Percentiles rank a stretch among this genome's conserved stretches.
phyloP scores from a whole-genome alignment of 2,797 vertebrate genomes.

The Chromobotia macracanthus region DNA sequence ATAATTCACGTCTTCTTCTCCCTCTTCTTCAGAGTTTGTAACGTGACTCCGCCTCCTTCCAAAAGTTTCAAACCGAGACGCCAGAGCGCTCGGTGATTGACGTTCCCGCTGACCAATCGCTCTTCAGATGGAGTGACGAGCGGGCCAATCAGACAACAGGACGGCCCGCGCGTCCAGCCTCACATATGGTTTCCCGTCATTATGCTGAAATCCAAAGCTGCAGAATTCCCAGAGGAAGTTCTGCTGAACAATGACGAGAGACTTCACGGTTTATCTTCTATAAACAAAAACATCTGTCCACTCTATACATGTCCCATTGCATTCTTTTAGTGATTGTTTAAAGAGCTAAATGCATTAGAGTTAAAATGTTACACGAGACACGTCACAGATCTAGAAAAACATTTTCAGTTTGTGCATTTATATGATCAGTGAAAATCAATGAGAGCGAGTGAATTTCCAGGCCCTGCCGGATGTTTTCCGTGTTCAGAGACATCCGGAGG shows the following conservation, averaged over 20 bases:
- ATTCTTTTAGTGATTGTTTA: no score
- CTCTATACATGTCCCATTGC: no score
- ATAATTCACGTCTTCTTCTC: slow-evolving; percentile 79
- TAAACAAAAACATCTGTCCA: slow-evolving; percentile 48
- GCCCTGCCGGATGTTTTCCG: no score
- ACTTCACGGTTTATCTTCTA: slow-evolving; percentile 45
- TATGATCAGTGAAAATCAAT: no score
- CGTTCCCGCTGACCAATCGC: slow-evolving; percentile 70
- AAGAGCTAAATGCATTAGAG: no score
- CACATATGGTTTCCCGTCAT: slow-evolving; percentile 75
- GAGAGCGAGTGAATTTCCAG: no score
- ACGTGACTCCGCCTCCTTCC: slow-evolving; percentile 72
- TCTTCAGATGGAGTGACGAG: slow-evolving; percentile 12
- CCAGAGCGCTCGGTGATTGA: slow-evolving; percentile 69
- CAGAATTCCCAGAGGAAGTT: slow-evolving; percentile 77
- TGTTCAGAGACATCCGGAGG: no score
- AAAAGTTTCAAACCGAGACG: slow-evolving; percentile 82
- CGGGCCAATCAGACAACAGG: slow-evolving; percentile 64
- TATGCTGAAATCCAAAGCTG: slow-evolving; percentile 69
- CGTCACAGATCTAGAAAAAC: no score
- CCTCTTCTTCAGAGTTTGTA: slow-evolving; percentile 72
- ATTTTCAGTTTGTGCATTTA: no score
- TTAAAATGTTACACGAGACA: no score
- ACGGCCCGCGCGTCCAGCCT: slow-evolving; percentile 51
- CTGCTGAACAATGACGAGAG: slow-evolving; percentile 77